Evolutionary conservation across 2,888 invertebrate genomes (phyloP).

Genomic region (Melanchra persicariae): DNA sequence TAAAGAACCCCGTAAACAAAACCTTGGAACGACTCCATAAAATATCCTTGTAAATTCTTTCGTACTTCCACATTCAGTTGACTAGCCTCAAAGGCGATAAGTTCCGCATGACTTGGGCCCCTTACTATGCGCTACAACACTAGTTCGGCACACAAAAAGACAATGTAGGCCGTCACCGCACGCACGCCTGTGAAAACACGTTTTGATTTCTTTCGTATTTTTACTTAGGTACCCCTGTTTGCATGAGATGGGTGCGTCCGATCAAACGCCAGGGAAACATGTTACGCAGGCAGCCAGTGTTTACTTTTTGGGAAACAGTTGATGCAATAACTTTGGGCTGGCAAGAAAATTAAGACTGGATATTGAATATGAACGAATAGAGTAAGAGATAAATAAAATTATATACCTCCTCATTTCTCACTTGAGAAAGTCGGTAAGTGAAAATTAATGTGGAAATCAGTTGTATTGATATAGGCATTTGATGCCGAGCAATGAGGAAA

Average conservation of each 20-base stretch:
- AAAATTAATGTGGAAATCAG: not conserved
- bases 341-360: not conserved
- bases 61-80: constrained; percentile 53
- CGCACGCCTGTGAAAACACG: constrained; percentile 71
- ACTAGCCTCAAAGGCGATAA: constrained; percentile 61
- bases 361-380: not conserved
- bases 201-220: constrained; percentile 75
- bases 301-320: constrained; percentile 16
- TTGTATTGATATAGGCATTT: not conserved
- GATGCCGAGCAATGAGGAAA: not conserved
- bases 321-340: not conserved
- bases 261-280: constrained; percentile 77
- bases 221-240: constrained; percentile 79
- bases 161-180: constrained; percentile 64
- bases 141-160: constrained; percentile 60
- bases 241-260: constrained; percentile 76
- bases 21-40: constrained; percentile 29
- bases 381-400: not conserved
- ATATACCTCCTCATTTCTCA: not conserved
- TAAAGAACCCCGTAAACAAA: constrained; percentile 13
- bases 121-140: constrained; percentile 46
- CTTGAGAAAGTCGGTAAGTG: not conserved
- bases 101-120: constrained; percentile 62
- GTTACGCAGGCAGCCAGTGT: constrained; percentile 51
- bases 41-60: constrained; percentile 37